Percentiles rank a stretch among this genome's conserved stretches.
phyloP scores from a whole-genome alignment of 2,888 invertebrate species.

The Gortyna flavago region DNA sequence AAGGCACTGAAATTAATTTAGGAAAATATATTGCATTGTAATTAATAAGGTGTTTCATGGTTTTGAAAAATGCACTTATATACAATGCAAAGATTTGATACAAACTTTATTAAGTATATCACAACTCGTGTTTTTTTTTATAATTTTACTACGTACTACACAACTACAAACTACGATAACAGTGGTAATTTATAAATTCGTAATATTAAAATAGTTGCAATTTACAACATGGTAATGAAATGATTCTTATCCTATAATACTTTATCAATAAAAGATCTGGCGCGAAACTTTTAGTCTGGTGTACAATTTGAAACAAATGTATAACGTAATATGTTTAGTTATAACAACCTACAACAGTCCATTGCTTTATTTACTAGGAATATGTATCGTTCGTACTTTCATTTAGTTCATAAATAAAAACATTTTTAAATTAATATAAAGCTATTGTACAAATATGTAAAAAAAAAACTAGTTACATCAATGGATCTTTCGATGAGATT shows the following conservation, averaged over 20 bases:
- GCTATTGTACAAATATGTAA: slow-evolving; percentile 83
- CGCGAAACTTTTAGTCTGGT: slow-evolving; percentile 71
- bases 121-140: slow-evolving; percentile 75
- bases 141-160: slow-evolving; percentile 75
- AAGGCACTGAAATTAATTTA: slow-evolving; percentile 62
- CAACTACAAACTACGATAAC: slow-evolving; percentile 86
- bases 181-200: slow-evolving; percentile 87
- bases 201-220: slow-evolving; percentile 83
- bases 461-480: slow-evolving; percentile 79
- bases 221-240: slow-evolving; percentile 79
- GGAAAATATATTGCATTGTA: slow-evolving; percentile 69
- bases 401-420: slow-evolving; percentile 76
- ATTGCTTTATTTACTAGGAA: slow-evolving; percentile 66
- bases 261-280: slow-evolving; percentile 74
- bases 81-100: slow-evolving; percentile 71
- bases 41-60: slow-evolving; percentile 59
- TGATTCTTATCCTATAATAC: slow-evolving; percentile 83
- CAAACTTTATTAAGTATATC: slow-evolving; percentile 70
- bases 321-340: slow-evolving; percentile 63
- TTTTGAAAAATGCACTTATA: slow-evolving; percentile 62
- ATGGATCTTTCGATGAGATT: slow-evolving; percentile 74
- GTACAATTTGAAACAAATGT: slow-evolving; percentile 67
- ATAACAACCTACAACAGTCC: slow-evolving; percentile 78
- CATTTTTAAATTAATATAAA: slow-evolving; percentile 74
- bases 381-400: slow-evolving; percentile 71